These are phyloP conservation scores for Chionodraco myersi DNA, from an alignment of 2,113 vertebrate genomes.

Conservation along the genomic window DNA sequence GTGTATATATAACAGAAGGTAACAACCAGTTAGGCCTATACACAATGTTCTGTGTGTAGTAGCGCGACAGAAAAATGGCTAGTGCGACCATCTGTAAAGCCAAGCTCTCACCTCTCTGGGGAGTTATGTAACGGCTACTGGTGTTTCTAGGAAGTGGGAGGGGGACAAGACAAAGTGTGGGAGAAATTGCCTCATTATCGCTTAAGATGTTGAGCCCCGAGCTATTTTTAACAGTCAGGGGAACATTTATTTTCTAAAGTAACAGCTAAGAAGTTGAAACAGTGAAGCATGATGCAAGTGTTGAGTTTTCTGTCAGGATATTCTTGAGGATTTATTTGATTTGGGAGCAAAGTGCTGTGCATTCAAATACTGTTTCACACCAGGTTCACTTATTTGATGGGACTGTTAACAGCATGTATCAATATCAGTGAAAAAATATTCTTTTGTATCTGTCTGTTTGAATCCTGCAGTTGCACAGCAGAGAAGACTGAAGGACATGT, in stretches of 20 bases:
- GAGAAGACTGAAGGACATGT: constrained; percentile 16
- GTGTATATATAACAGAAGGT: not conserved
- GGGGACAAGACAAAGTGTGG: constrained; percentile 19
- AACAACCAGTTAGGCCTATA: not conserved
- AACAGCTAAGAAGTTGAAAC: not conserved
- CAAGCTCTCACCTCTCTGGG: constrained; percentile 50
- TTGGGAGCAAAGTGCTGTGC: not conserved
- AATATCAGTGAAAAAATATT: not conserved
- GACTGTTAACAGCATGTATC: not conserved
- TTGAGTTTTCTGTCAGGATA: not conserved
- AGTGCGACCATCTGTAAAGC: constrained; percentile 59
- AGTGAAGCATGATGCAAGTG: not conserved
- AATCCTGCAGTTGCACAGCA: constrained; percentile 22
- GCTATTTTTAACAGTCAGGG: not conserved
- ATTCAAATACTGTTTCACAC: not conserved
- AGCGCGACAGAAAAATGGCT: constrained; percentile 18
- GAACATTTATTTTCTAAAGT: not conserved
- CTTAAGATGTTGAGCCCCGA: not conserved
- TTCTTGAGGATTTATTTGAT: not conserved
- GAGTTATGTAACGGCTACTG: constrained; percentile 65
- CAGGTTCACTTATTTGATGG: not conserved
- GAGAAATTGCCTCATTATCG: constrained; percentile 37
- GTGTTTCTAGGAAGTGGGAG: constrained; percentile 49
- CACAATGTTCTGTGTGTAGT: constrained; percentile 24
- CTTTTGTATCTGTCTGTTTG: constrained; percentile 20